Evolutionary conservation across 1,140 invertebrate species (phyloP).

Genomic region (Brachionus sp.): DNA sequence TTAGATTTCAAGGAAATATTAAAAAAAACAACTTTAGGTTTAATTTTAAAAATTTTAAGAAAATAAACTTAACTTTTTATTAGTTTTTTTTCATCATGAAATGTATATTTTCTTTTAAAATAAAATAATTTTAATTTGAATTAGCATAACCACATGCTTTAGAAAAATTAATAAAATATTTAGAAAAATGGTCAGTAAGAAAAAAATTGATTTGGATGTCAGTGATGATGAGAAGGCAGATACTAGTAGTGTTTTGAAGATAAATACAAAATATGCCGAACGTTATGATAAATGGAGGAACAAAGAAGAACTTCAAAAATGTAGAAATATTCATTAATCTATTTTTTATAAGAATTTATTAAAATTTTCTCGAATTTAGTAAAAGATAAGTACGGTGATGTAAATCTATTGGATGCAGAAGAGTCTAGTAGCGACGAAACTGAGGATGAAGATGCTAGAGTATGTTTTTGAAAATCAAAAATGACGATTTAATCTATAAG

Average conservation of each 20-base stretch:
- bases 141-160: not conserved
- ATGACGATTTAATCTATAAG: not conserved
- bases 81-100: not conserved
- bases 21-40: too few species aligned
- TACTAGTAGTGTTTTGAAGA: not conserved
- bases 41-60: too few species aligned
- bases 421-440: slow-evolving; percentile 55
- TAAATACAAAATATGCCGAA: slow-evolving; percentile 75
- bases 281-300: slow-evolving; percentile 75
- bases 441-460: slow-evolving; percentile 66
- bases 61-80: too few species aligned
- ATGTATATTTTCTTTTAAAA: not conserved
- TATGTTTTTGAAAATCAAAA: slow-evolving; percentile 49
- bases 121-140: not conserved
- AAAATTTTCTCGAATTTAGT: slow-evolving; percentile 63
- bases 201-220: not conserved
- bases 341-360: not conserved
- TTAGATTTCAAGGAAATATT: too few species aligned
- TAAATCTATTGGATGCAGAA: slow-evolving; percentile 53
- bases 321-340: slow-evolving; percentile 62
- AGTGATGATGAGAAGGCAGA: slow-evolving; percentile 16
- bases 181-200: slow-evolving; percentile 2
- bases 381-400: slow-evolving; percentile 69
- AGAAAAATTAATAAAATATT: not conserved
- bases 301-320: slow-evolving; percentile 78